These are phyloP conservation scores for Pomacea canaliculata DNA, from an alignment of 2,888 invertebrate genomes.

Conservation along the genomic window DNA sequence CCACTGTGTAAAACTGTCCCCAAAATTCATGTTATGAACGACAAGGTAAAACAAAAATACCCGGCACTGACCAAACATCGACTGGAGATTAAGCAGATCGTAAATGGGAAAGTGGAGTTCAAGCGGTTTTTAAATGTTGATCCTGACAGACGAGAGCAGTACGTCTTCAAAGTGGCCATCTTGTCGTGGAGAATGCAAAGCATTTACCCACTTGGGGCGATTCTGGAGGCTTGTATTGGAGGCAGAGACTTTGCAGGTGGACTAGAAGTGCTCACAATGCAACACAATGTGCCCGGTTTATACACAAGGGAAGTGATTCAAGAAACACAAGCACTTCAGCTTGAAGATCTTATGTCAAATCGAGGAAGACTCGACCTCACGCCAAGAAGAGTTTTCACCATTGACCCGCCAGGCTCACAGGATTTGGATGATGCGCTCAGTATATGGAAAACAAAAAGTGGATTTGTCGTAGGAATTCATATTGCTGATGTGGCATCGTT, in stretches of 20 bases:
- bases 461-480: slow-evolving; percentile 43
- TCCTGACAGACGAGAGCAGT: slow-evolving; percentile 38
- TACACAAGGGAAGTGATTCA: slow-evolving; percentile 19
- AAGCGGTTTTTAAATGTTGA: slow-evolving; percentile 30
- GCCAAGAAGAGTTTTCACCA: slow-evolving; percentile 39
- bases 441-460: slow-evolving; percentile 26
- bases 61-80: slow-evolving; percentile 27
- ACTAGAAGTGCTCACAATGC: slow-evolving; percentile 25
- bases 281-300: slow-evolving; percentile 23
- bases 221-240: slow-evolving; percentile 38
- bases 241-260: slow-evolving; percentile 26
- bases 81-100: slow-evolving; percentile 39
- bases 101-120: slow-evolving; percentile 24
- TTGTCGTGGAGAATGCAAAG: slow-evolving; percentile 39
- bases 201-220: slow-evolving; percentile 46
- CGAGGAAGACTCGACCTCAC: slow-evolving; percentile 36
- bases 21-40: slow-evolving; percentile 36
- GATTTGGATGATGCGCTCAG: slow-evolving; percentile 51
- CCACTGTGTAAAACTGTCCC: slow-evolving; percentile 51
- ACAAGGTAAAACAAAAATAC: slow-evolving; percentile 2
- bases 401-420: slow-evolving; percentile 42
- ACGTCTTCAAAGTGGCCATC: slow-evolving; percentile 45
- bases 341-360: not conserved
- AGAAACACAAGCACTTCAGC: slow-evolving; percentile 3
- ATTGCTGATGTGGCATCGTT: slow-evolving; percentile 48